Evolutionary conservation across 92 coral and sea anemone species (phyloP).

Genomic region (Porites lobata): DNA sequence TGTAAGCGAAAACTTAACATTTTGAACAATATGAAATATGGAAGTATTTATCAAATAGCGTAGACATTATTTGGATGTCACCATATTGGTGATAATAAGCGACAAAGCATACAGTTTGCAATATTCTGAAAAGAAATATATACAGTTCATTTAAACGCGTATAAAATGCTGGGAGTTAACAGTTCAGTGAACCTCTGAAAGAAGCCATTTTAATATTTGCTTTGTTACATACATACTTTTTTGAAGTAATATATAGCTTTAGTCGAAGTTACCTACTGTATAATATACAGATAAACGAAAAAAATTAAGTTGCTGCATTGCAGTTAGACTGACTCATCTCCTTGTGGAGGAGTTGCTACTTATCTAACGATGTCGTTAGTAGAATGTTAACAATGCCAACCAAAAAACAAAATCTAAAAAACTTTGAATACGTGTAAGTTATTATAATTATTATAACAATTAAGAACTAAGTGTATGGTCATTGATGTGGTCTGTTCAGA

Average conservation of each 20-base stretch:
- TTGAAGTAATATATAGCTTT: conserved; percentile 2
- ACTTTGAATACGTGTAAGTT: too few relatives aligned
- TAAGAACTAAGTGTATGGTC: too few relatives aligned
- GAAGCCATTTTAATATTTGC: background rate
- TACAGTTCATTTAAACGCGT: background rate
- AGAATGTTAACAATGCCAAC: too few relatives aligned
- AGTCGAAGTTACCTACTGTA: background rate
- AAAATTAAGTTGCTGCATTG: background rate
- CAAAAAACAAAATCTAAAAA: too few relatives aligned
- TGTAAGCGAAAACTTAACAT: background rate
- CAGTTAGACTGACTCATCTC: background rate
- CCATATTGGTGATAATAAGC: background rate
- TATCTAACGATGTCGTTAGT: too few relatives aligned
- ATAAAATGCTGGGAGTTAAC: background rate
- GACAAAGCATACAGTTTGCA: background rate
- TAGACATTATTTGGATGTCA: background rate
- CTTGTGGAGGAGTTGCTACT: too few relatives aligned
- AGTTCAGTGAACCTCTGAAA: background rate
- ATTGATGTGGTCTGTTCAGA: too few relatives aligned
- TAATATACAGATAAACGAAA: background rate
- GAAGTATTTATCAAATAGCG: background rate
- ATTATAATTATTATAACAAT: too few relatives aligned
- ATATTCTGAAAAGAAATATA: background rate
- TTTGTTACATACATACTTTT: background rate
- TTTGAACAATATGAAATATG: background rate